Conservation (phyloP, 2,113 vertebrate species). For the zebrafish (Danio rerio) region DNA sequence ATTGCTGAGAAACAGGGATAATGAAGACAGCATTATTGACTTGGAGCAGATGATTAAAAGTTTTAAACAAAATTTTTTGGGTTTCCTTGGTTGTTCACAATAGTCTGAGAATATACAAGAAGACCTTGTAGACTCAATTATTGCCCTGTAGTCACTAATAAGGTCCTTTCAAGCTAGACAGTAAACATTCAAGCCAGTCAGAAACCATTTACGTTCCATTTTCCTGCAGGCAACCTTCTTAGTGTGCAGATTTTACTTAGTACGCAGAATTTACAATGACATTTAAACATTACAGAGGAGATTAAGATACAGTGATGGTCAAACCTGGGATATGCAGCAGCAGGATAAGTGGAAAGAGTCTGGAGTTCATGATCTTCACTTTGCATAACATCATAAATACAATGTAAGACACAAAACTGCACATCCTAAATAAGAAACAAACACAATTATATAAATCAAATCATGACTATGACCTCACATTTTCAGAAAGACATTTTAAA, state of each 20-base stretch:
- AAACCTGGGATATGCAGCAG: constrained; percentile 2
- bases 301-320: neutral
- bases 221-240: neutral
- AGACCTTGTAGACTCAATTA: neutral
- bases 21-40: constrained; percentile 88
- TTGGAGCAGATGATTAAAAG: constrained; percentile 70
- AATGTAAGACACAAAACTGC: neutral
- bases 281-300: neutral
- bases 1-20: constrained; percentile 81
- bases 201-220: neutral
- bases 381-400: neutral
- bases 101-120: neutral
- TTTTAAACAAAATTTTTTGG: neutral
- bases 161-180: neutral
- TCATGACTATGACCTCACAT: too few species aligned
- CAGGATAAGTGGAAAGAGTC: neutral
- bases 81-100: neutral
- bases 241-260: too few species aligned
- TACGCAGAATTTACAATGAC: too few species aligned
- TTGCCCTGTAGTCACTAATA: neutral
- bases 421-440: neutral
- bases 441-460: neutral
- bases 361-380: constrained; percentile 10
- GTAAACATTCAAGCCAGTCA: neutral
- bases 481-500: too few species aligned